These are phyloP conservation scores for Eidolon helvum DNA, from an alignment of 2,113 vertebrate species.

Conservation along the genomic window DNA sequence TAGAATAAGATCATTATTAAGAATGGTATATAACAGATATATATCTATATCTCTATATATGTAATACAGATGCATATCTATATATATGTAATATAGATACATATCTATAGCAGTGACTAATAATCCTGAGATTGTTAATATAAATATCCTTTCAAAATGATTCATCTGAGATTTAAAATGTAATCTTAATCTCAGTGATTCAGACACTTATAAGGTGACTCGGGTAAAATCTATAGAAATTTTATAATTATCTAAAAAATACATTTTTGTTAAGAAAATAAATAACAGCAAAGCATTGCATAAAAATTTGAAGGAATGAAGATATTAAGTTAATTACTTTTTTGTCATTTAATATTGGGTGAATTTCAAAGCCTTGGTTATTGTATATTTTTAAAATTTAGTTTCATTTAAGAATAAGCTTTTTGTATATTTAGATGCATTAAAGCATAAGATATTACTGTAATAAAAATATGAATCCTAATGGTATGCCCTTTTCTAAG, in stretches of 20 bases:
- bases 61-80: neutral
- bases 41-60: too few species aligned
- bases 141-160: neutral
- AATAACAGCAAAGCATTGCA: neutral
- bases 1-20: neutral
- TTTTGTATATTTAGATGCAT: slow-evolving; percentile 36
- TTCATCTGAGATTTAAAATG: neutral
- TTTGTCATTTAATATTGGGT: neutral
- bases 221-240: neutral
- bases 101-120: neutral
- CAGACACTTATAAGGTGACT: neutral
- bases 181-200: neutral
- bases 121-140: slow-evolving; percentile 26
- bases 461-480: slow-evolving; percentile 56
- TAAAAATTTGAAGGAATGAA: slow-evolving; percentile 42
- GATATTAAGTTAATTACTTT: slow-evolving; percentile 45
- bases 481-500: slow-evolving; percentile 68
- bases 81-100: neutral
- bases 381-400: neutral
- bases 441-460: slow-evolving; percentile 51
- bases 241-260: neutral
- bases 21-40: neutral
- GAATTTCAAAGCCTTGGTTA: neutral
- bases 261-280: slow-evolving; percentile 25
- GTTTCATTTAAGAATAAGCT: slow-evolving; percentile 53